Base-by-base conservation (phyloP, 37 sponge, comb jelly and placozoan genomes). In the Aplysina aerophoba region DNA sequence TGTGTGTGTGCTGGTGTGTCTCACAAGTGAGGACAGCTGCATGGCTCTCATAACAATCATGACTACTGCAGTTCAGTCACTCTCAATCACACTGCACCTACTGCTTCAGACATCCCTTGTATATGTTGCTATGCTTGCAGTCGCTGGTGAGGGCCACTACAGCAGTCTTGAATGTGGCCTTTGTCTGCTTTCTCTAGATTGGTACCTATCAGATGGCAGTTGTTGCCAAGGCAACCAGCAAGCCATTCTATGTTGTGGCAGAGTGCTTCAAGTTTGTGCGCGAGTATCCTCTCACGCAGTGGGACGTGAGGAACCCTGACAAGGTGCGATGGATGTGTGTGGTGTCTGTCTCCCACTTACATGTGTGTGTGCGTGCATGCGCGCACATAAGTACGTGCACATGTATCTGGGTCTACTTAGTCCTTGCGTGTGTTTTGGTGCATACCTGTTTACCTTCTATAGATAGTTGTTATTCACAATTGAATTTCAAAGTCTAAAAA, bases 261-360 rank as follows among this genome's bases (percentile, higher is more conserved):
- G 99, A 99, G 84, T 96, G 99, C 79, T 99, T 96, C 88, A 99
- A 99, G 85, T 99, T 99, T 89, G 89, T 95, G 16, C 74, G 99
- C 25, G 79, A 93, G 79, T 97, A 78, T 75, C 99, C 99, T 15
- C 91, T 99, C 62, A 97, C 91, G 37, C 99, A 99, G 73, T 84
- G 65, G 0, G 99, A 99, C 37, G 64, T 96, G 4, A 92, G 94
- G 24, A 97, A 97, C 60, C 55, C 73, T 24, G 91, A 90, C 22
- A 97, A 97, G 85, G 97, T 96, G 33, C 1, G 87, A 6, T 4
- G 36, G 24, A 33, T 83, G 24, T 35, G 63, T n/a, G 30, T 25
- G 27, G 22, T 36, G 34, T 81, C 35, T 63, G 24, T 60, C 6
- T 63, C 65, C 5, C 8, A 13, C 65, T 30, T 13, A 3, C 24